Evolutionary conservation across 64 coral and sea anemone species (phyloP).

Genomic region (Porites lutea): DNA sequence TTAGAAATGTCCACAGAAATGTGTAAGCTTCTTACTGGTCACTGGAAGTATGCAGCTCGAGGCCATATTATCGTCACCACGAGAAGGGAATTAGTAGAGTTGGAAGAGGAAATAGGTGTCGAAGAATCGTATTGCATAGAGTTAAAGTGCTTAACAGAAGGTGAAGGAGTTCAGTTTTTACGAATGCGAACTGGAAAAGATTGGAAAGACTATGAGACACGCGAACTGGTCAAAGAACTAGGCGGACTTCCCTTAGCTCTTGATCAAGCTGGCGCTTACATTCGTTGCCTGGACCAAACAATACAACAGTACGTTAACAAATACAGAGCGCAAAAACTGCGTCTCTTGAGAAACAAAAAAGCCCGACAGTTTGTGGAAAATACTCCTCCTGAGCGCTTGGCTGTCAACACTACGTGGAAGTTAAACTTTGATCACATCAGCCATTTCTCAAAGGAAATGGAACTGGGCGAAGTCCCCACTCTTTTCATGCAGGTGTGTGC

Average conservation of each 20-base stretch:
- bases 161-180: slow-evolving; percentile 64
- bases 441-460: slow-evolving; percentile 43
- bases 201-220: background rate
- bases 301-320: slow-evolving; percentile 62
- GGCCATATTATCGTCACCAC: slow-evolving; percentile 75
- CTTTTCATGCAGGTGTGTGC: slow-evolving; percentile 71
- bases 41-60: slow-evolving; percentile 58
- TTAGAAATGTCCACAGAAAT: slow-evolving; percentile 60
- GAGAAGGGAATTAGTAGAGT: slow-evolving; percentile 53
- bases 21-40: slow-evolving; percentile 47
- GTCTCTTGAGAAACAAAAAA: slow-evolving; percentile 60
- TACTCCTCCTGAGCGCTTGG: slow-evolving; percentile 60
- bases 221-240: slow-evolving; percentile 44
- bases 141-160: slow-evolving; percentile 41
- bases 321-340: slow-evolving; percentile 64
- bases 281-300: background rate
- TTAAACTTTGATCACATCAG: slow-evolving; percentile 77
- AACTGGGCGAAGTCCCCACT: slow-evolving; percentile 52
- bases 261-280: slow-evolving; percentile 79
- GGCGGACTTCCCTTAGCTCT: slow-evolving; percentile 79
- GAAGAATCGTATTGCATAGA: slow-evolving; percentile 65
- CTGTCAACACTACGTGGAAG: slow-evolving; percentile 78
- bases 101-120: slow-evolving; percentile 47
- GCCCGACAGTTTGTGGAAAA: slow-evolving; percentile 53
- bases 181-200: slow-evolving; percentile 33